These are phyloP conservation scores for Himalopsyche kuldschensis DNA, from an alignment of 2,888 invertebrate genomes.

Conservation along the genomic window DNA sequence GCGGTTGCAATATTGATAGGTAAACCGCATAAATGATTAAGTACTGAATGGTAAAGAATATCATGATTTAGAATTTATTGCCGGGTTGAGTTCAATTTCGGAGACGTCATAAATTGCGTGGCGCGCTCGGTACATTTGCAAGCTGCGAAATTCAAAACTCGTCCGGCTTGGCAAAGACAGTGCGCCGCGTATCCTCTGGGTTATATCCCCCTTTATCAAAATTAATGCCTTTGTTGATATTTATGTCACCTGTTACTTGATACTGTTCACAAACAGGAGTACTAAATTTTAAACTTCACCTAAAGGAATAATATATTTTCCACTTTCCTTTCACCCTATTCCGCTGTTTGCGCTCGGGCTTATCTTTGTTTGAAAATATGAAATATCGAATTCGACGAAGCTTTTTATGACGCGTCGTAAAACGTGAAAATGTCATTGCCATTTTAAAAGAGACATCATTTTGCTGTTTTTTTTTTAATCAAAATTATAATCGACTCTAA, in stretches of 20 bases:
- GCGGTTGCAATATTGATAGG: background rate
- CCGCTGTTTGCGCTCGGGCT: background rate
- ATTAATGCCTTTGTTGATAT: constrained; percentile 23
- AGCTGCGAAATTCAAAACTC: constrained; percentile 1
- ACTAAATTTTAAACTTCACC: constrained; percentile 20
- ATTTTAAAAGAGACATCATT: background rate
- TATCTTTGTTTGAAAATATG: constrained; percentile 6
- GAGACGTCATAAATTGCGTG: constrained; percentile 5
- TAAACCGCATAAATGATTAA: background rate
- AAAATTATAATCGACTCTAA: background rate
- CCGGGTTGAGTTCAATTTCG: background rate
- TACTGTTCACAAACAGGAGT: constrained; percentile 7
- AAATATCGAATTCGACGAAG: constrained; percentile 13
- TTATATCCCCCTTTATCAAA: constrained; percentile 13
- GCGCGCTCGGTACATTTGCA: background rate
- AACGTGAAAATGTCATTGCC: background rate
- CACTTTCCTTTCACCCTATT: background rate
- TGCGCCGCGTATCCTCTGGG: background rate
- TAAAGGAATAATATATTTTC: constrained; percentile 16
- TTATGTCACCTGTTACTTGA: constrained; percentile 26
- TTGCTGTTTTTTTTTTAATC: constrained; percentile 2
- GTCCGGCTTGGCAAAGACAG: background rate
- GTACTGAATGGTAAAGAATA: background rate
- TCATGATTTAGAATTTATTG: constrained; percentile 15
- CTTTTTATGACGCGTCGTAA: background rate